Conservation (phyloP, 2,888 invertebrate species). For the Arrhopalites spinosus region DNA sequence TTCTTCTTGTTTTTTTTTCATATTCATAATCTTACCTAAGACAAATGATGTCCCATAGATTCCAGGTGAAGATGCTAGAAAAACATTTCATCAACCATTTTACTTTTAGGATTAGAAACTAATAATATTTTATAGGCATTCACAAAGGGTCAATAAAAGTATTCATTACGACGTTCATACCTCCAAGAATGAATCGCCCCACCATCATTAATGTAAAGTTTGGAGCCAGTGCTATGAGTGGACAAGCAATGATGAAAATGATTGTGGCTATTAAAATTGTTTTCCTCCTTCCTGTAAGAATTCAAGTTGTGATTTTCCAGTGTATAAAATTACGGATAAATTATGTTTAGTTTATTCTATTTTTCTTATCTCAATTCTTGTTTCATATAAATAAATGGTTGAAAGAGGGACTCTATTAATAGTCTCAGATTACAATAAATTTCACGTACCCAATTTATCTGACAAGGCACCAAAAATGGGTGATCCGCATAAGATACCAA, state of each 20-base stretch:
- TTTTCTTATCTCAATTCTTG: too few relatives aligned
- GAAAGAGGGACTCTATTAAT: too few relatives aligned
- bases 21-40: constrained; percentile 36
- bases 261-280: constrained; percentile 42
- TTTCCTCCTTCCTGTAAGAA: constrained; percentile 46
- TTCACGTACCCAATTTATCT: constrained; percentile 48
- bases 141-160: neutral
- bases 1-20: neutral
- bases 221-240: constrained; percentile 42
- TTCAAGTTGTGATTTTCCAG: too few relatives aligned
- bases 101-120: neutral
- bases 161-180: too few relatives aligned
- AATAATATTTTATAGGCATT: too few relatives aligned
- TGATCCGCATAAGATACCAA: constrained; percentile 50
- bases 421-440: too few relatives aligned
- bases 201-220: constrained; percentile 46
- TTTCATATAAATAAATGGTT: too few relatives aligned
- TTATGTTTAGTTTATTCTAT: too few relatives aligned
- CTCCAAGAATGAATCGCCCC: constrained; percentile 48
- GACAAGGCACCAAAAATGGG: constrained; percentile 52
- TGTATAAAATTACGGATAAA: too few relatives aligned
- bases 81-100: too few relatives aligned
- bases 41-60: constrained; percentile 53
- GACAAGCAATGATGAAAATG: constrained; percentile 47
- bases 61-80: constrained; percentile 41